Conservation (phyloP, 2,797 vertebrate species). For the Tenualosa thibaudeaui region DNA sequence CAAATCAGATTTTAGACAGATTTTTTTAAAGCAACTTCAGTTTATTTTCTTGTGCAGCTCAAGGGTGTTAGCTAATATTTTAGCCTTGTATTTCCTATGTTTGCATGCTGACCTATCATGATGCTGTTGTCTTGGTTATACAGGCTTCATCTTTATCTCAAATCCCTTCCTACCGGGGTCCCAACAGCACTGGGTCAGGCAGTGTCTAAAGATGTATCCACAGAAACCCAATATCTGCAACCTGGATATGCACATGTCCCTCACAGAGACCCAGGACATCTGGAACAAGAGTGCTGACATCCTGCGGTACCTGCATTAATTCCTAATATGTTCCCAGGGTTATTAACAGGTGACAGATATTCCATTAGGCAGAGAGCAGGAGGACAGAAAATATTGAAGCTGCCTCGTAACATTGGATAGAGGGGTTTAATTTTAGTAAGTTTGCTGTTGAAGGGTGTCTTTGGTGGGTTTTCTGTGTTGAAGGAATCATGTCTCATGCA, state of each 20-base stretch:
- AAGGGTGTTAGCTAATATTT: too few species aligned
- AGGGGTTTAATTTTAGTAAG: neutral
- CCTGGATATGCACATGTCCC: slow-evolving; percentile 91
- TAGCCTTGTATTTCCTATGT: neutral
- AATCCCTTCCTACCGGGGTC: slow-evolving; percentile 88
- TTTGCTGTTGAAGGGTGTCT: neutral
- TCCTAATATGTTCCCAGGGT: neutral
- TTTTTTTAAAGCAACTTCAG: too few species aligned
- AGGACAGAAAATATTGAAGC: neutral
- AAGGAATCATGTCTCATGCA: too few species aligned
- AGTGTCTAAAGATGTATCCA: slow-evolving; percentile 88
- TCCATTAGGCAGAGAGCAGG: too few species aligned
- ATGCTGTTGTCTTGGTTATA: neutral
- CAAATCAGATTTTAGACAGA: too few species aligned
- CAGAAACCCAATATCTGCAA: slow-evolving; percentile 94
- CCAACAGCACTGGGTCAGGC: slow-evolving; percentile 87
- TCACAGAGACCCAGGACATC: slow-evolving; percentile 80
- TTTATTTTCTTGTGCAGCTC: too few species aligned
- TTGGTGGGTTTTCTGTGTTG: too few species aligned
- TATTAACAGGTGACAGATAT: neutral
- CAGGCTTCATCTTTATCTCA: slow-evolving; percentile 91
- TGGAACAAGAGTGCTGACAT: slow-evolving; percentile 83
- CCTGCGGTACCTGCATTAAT: slow-evolving; percentile 70
- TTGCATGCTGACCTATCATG: neutral
- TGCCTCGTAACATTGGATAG: neutral